A percentile compares a stretch with the other conserved stretches of the same genome.
Evolutionary conservation across 2,888 invertebrate species (phyloP).

Genomic region (Calliphora vomitoria): DNA sequence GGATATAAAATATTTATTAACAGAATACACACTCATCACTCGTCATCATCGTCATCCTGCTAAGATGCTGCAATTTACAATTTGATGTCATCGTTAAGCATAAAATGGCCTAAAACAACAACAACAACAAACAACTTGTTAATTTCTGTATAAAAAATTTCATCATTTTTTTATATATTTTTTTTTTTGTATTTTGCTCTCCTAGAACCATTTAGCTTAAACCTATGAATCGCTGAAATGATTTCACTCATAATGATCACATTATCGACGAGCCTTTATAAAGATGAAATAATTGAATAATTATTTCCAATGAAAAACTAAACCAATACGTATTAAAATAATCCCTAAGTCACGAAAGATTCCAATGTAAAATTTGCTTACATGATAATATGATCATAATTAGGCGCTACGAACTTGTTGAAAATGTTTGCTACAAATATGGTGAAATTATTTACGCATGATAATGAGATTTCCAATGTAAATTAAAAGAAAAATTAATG

Average conservation of each 20-base stretch:
- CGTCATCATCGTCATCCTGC: conserved; percentile 4
- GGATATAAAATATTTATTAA: conserved; percentile 72
- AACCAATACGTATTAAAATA: background rate
- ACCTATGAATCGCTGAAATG: conserved; percentile 25
- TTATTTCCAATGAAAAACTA: conserved; percentile 47
- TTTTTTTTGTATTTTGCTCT: conserved; percentile 13
- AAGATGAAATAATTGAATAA: conserved; percentile 61
- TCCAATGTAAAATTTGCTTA: conserved; percentile 14
- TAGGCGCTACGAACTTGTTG: conserved; percentile 9
- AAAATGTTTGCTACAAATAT: background rate
- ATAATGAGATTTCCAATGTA: background rate
- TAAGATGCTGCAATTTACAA: conserved; percentile 30
- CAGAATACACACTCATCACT: conserved; percentile 30
- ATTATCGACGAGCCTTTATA: conserved; percentile 51
- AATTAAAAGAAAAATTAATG: background rate
- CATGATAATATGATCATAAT: conserved; percentile 15
- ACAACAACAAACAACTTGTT: conserved; percentile 28
- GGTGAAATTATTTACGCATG: conserved; percentile 8
- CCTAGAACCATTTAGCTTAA: conserved; percentile 10
- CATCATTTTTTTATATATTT: conserved; percentile 6
- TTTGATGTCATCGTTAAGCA: conserved; percentile 39
- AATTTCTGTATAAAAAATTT: conserved; percentile 28
- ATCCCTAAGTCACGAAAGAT: background rate
- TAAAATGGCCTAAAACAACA: conserved; percentile 23
- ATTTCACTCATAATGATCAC: conserved; percentile 46